Percentiles rank a stretch among this genome's conserved stretches.
Conservation (phyloP, 2,797 vertebrate genomes). For the Eulemur rubriventer region DNA sequence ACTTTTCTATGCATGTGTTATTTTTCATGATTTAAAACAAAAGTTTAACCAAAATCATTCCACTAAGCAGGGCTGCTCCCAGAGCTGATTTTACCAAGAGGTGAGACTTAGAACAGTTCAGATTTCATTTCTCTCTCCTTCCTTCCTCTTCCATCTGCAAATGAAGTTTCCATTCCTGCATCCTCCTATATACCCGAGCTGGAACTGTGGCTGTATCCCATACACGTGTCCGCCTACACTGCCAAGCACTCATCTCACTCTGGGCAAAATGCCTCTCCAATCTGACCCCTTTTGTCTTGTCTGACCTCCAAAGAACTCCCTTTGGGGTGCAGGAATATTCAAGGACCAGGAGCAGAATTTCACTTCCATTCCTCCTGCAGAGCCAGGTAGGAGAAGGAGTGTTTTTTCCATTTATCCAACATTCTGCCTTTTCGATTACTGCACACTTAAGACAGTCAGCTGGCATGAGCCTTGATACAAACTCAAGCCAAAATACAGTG, state of each 20-base stretch:
- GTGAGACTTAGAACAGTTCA: background rate
- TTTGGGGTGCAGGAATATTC: conserved; percentile 39
- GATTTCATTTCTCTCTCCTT: conserved; percentile 13
- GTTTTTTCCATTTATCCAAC: conserved; percentile 62
- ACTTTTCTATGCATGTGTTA: background rate
- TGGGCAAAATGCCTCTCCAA: conserved; percentile 4
- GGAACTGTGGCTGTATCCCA: background rate
- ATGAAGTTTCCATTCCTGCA: conserved; percentile 50
- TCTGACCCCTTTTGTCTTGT: conserved; percentile 15
- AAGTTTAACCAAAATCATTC: background rate
- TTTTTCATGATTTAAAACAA: conserved; percentile 5
- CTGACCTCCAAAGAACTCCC: conserved; percentile 51
- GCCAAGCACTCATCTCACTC: conserved; percentile 19
- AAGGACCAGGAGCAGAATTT: background rate
- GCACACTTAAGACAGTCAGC: conserved; percentile 3
- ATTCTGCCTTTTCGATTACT: conserved; percentile 59
- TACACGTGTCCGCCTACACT: background rate
- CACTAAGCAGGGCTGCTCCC: background rate
- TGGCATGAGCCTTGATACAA: background rate
- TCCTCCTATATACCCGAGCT: background rate
- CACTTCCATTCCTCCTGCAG: background rate
- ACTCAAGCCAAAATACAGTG: background rate
- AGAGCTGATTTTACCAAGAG: background rate
- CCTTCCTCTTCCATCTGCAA: conserved; percentile 50
- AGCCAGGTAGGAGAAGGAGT: background rate